Percentiles rank a stretch among this genome's conserved stretches.
Conservation (phyloP, 2,797 vertebrate genomes). For the Onychomys leucogaster region DNA sequence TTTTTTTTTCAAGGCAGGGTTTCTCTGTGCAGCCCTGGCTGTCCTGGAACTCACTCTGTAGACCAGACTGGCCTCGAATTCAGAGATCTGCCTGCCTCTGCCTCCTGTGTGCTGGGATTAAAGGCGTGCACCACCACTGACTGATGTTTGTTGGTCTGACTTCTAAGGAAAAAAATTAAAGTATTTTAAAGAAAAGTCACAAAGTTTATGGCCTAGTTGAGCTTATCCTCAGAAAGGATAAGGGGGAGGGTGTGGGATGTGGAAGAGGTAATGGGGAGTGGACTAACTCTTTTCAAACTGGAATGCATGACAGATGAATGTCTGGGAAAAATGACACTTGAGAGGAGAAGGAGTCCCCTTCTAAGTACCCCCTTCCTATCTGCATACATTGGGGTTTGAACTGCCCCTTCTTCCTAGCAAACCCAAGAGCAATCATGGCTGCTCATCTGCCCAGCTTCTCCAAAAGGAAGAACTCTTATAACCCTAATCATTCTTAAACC, state of each 20-base stretch:
- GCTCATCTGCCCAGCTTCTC: not conserved
- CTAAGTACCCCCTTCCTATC: not conserved
- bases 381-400: not conserved
- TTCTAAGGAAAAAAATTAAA: not conserved
- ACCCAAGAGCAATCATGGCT: not conserved
- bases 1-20: no score
- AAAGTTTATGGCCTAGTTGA: not conserved
- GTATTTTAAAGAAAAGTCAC: not conserved
- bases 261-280: not conserved
- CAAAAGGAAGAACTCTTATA: not conserved
- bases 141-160: not conserved
- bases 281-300: not conserved
- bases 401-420: not conserved
- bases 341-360: not conserved
- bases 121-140: not conserved
- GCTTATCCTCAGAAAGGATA: not conserved
- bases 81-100: not conserved
- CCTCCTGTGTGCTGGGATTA: not conserved
- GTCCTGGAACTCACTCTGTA: not conserved
- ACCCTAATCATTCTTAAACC: not conserved
- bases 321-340: not conserved
- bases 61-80: not conserved
- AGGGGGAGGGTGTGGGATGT: not conserved
- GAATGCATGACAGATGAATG: not conserved
- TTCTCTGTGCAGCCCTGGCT: not conserved